Conservation (phyloP, 2,113 vertebrate genomes). For the Catharus minimus region DNA sequence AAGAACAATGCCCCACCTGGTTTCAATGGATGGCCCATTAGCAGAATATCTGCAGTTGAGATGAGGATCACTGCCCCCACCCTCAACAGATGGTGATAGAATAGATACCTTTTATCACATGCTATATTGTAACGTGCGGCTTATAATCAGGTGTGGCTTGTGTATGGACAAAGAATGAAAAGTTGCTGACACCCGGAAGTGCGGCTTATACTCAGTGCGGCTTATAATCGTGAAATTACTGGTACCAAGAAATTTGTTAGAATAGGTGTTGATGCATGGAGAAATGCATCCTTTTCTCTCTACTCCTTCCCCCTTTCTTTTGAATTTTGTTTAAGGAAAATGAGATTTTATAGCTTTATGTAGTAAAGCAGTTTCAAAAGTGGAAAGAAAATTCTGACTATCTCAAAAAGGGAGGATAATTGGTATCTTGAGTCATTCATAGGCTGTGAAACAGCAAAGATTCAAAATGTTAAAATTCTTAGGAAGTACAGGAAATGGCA, state of each 20-base stretch:
- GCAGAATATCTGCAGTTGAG: too few relatives aligned
- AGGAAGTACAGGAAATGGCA: not conserved
- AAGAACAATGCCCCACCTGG: too few relatives aligned
- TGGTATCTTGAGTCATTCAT: not conserved
- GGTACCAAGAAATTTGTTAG: constrained; percentile 29
- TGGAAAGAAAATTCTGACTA: not conserved
- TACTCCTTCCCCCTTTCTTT: not conserved
- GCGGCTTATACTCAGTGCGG: too few relatives aligned
- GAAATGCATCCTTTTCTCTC: constrained; percentile 4
- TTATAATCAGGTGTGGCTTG: too few relatives aligned
- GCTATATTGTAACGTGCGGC: too few relatives aligned
- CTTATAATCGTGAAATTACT: too few relatives aligned
- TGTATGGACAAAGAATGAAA: too few relatives aligned
- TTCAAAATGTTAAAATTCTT: not conserved
- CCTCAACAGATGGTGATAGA: too few relatives aligned
- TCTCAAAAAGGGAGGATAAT: not conserved
- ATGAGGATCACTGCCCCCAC: too few relatives aligned
- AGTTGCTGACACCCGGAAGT: too few relatives aligned
- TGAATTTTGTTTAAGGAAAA: not conserved
- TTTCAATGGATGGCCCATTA: too few relatives aligned
- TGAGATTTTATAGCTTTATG: not conserved
- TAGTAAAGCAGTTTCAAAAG: not conserved
- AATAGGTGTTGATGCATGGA: not conserved
- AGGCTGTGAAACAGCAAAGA: not conserved
- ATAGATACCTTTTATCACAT: too few relatives aligned